phyloP scores from a whole-genome alignment of 2,113 vertebrate species.

The Vicugna pacos region DNA sequence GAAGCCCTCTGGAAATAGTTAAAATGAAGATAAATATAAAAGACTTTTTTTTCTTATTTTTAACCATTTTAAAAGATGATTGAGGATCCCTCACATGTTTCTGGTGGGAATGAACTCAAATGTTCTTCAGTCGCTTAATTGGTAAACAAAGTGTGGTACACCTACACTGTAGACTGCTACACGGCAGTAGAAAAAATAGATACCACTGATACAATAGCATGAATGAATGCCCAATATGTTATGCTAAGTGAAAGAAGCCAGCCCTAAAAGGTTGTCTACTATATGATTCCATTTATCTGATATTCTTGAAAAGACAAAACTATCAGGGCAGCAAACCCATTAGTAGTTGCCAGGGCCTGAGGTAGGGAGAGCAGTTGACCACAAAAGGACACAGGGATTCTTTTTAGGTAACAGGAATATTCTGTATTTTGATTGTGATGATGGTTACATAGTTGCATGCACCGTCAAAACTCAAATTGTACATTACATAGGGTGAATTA shows the following conservation, averaged over 20 bases:
- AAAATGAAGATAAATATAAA: background rate
- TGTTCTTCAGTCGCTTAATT: background rate
- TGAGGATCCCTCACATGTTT: background rate
- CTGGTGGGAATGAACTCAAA: background rate
- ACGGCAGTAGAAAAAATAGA: background rate
- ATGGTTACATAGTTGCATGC: background rate
- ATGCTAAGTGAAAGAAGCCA: background rate
- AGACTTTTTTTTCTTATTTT: background rate
- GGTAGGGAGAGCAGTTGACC: background rate
- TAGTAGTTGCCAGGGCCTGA: background rate
- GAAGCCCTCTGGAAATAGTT: background rate
- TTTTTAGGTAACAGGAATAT: background rate
- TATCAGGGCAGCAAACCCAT: background rate
- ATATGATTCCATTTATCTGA: background rate
- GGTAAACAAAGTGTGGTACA: background rate
- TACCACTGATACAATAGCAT: background rate
- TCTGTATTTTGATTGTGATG: background rate
- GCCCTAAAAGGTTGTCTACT: background rate
- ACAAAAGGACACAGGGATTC: background rate
- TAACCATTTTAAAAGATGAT: background rate
- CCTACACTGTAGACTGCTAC: background rate
- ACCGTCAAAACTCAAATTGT: conserved; percentile 17
- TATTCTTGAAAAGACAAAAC: background rate
- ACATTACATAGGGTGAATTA: background rate
- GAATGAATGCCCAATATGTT: background rate